Conservation (phyloP, 2,113 vertebrate genomes). For the Elachura formosa region DNA sequence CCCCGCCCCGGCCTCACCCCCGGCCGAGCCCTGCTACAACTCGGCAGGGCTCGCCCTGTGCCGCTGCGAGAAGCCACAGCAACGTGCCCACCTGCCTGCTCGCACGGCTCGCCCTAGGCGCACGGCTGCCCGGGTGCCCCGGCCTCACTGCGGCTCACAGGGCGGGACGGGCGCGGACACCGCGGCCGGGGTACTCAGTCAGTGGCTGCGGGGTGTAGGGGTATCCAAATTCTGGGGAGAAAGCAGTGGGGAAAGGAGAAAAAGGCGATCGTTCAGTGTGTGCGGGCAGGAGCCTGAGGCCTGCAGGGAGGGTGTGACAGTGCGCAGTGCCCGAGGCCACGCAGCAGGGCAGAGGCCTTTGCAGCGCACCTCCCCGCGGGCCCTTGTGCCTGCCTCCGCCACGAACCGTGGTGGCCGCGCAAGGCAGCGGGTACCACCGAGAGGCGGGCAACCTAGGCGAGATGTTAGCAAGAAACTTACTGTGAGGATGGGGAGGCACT, state of each 20-base stretch:
- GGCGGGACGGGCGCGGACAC: neutral
- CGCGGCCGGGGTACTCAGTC: fast-evolving
- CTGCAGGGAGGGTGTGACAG: neutral
- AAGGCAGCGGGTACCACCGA: neutral
- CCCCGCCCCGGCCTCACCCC: no score
- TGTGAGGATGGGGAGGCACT: neutral
- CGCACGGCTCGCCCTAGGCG: no score
- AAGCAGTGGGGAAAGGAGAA: neutral
- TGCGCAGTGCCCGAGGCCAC: fast-evolving
- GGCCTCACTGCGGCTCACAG: neutral
- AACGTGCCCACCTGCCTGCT: fast-evolving
- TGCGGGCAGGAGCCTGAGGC: fast-evolving
- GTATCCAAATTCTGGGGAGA: neutral
- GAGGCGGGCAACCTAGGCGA: neutral
- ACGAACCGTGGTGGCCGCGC: fast-evolving
- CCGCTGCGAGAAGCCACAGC: fast-evolving
- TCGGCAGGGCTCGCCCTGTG: fast-evolving
- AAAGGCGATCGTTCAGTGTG: fast-evolving
- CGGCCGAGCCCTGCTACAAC: no score
- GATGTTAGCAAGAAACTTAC: no score
- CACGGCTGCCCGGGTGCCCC: neutral
- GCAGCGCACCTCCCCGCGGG: fast-evolving
- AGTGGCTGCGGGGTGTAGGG: neutral
- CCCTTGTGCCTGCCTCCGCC: neutral
- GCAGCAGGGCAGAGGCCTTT: no score